A percentile compares a stretch with the other conserved stretches of the same genome.
Evolutionary conservation across 2,888 invertebrate genomes (phyloP).

Genomic region (Andricus quercusramuli): DNA sequence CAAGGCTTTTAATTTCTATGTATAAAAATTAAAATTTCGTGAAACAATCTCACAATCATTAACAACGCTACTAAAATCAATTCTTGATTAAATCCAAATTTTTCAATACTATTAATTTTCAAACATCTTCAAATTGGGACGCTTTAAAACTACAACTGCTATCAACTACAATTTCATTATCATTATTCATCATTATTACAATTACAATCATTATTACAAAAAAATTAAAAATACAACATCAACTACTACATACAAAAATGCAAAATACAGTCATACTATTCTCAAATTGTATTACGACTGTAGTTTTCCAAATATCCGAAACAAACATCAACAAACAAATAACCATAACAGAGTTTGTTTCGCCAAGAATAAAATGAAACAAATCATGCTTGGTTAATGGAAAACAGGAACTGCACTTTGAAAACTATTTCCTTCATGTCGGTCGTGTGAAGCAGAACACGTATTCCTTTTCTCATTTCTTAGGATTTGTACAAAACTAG

Average conservation of each 20-base stretch:
- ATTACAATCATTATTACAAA: background rate
- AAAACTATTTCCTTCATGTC: slow-evolving; percentile 23
- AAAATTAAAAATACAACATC: background rate
- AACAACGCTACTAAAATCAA: too few relatives aligned
- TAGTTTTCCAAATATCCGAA: background rate
- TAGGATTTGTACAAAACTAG: slow-evolving; percentile 13
- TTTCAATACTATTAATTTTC: too few relatives aligned
- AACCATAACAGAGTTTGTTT: background rate
- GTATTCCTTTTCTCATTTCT: slow-evolving; percentile 15
- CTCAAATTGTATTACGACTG: slow-evolving; percentile 22
- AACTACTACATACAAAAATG: background rate
- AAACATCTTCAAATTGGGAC: too few relatives aligned
- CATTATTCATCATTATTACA: background rate
- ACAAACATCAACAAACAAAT: background rate
- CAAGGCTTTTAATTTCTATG: too few relatives aligned
- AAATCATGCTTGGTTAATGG: slow-evolving; percentile 8
- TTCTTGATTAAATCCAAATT: too few relatives aligned
- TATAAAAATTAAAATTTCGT: too few relatives aligned
- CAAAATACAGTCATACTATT: slow-evolving; percentile 27
- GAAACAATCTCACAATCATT: too few relatives aligned
- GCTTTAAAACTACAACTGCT: too few relatives aligned
- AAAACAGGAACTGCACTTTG: slow-evolving; percentile 18
- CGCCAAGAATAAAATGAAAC: background rate
- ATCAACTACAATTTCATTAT: too few relatives aligned
- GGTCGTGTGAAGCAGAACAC: slow-evolving; percentile 31